Evolutionary conservation across 1,140 invertebrate species (phyloP).

Genomic region (Hylaeus volcanicus): DNA sequence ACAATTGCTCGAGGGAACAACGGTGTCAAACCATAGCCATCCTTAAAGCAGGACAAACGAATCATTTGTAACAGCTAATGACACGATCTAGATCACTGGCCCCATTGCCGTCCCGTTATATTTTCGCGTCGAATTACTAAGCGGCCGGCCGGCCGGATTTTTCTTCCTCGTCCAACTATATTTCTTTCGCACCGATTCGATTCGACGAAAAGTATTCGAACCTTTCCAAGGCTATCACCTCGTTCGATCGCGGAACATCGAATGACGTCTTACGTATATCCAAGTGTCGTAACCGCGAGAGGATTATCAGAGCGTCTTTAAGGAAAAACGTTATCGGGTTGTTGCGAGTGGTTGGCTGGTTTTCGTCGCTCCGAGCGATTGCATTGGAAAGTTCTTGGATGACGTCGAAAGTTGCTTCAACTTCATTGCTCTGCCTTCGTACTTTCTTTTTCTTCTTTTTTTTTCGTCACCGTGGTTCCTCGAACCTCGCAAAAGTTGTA

Average conservation of each 20-base stretch:
- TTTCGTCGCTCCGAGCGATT: constrained; percentile 18
- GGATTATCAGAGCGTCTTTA: constrained; percentile 23
- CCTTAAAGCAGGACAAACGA: constrained; percentile 41
- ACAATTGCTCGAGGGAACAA: not conserved
- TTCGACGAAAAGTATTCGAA: too few species aligned
- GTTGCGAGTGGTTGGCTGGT: constrained; percentile 2
- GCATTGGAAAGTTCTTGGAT: constrained; percentile 11
- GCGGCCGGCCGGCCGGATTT: constrained; percentile 12
- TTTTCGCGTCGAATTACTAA: constrained; percentile 41
- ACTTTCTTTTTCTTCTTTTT: not conserved
- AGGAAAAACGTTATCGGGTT: constrained; percentile 29
- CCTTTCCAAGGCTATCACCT: not conserved
- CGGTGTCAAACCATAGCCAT: not conserved
- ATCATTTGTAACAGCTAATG: constrained; percentile 55
- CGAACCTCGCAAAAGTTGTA: not conserved
- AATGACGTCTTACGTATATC: not conserved
- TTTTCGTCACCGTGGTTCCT: not conserved
- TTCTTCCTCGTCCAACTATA: too few species aligned
- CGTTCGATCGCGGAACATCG: not conserved
- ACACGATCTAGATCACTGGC: constrained; percentile 43
- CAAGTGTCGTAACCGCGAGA: not conserved
- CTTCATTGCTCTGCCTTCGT: not conserved
- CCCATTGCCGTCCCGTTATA: constrained; percentile 42
- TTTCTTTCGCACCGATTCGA: too few species aligned
- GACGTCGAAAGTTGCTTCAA: not conserved